phyloP scores from a whole-genome alignment of 2,113 vertebrate genomes.

The Brachyhypopomus occidentalis region DNA sequence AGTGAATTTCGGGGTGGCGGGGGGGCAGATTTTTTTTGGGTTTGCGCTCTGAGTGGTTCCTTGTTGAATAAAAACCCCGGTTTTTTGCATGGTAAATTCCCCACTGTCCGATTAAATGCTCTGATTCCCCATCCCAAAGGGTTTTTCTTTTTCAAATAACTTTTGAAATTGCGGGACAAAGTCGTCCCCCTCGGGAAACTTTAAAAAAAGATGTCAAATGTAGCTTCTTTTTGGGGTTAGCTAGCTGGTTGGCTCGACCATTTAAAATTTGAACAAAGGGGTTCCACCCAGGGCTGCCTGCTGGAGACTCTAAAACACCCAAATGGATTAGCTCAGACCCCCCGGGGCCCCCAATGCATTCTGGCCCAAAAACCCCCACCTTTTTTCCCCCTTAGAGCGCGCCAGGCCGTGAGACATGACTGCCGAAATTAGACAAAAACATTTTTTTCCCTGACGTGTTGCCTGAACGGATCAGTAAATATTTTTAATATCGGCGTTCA shows the following conservation, averaged over 20 bases:
- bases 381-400: not conserved
- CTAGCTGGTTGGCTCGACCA: slow-evolving; percentile 39
- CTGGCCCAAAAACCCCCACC: slow-evolving; percentile 16
- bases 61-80: slow-evolving; percentile 39
- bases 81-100: slow-evolving; percentile 55
- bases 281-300: slow-evolving; percentile 50
- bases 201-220: slow-evolving; percentile 66
- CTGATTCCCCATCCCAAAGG: slow-evolving; percentile 61
- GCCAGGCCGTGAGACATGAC: not conserved
- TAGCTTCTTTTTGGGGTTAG: slow-evolving; percentile 41
- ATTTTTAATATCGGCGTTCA: not conserved
- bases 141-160: slow-evolving; percentile 66
- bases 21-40: not conserved
- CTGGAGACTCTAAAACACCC: slow-evolving; percentile 59
- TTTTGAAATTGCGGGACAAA: slow-evolving; percentile 64
- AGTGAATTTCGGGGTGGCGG: not conserved
- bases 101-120: slow-evolving; percentile 56
- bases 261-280: slow-evolving; percentile 58
- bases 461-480: too few relatives aligned
- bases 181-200: slow-evolving; percentile 58
- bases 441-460: not conserved
- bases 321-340: slow-evolving; percentile 48
- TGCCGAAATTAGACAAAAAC: slow-evolving; percentile 11
- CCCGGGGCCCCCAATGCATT: slow-evolving; percentile 39
- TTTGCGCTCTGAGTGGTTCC: slow-evolving; percentile 22